Evolutionary conservation across 2,113 vertebrate species (phyloP).

Genomic region (Tympanuchus pallidicinctus): DNA sequence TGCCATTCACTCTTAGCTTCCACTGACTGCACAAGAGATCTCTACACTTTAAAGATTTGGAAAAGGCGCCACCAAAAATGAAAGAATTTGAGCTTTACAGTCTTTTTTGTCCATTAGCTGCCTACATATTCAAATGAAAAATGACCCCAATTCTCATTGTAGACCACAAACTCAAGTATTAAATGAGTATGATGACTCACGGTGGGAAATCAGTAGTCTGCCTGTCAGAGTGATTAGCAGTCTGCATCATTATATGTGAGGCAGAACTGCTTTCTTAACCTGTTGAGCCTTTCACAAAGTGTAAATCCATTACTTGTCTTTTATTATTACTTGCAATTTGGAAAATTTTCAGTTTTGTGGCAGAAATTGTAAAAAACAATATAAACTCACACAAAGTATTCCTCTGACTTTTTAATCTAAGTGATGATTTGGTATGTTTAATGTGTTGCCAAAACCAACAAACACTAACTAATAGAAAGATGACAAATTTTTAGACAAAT

Average conservation of each 20-base stretch:
- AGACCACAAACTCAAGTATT: not conserved
- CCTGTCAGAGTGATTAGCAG: not conserved
- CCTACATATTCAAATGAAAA: not conserved
- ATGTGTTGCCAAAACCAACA: not conserved
- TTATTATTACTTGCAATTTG: not conserved
- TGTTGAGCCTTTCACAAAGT: not conserved
- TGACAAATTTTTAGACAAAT: not conserved
- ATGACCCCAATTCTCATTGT: not conserved
- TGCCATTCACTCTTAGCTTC: not conserved
- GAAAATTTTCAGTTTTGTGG: not conserved
- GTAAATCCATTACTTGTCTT: not conserved
- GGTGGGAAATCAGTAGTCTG: not conserved
- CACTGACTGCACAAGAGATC: not conserved
- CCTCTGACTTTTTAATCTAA: not conserved
- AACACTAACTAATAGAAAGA: not conserved
- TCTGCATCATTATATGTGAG: not conserved
- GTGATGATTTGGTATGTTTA: not conserved
- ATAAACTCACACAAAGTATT: not conserved
- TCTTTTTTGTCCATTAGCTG: not conserved
- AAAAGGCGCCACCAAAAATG: not conserved
- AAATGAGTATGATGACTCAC: not conserved
- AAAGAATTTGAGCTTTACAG: not conserved
- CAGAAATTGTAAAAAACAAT: not conserved
- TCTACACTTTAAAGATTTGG: not conserved
- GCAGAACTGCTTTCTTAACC: fast-evolving